Base-by-base conservation (phyloP, 1,140 invertebrate genomes). In the Matsumurasca onukii region DNA sequence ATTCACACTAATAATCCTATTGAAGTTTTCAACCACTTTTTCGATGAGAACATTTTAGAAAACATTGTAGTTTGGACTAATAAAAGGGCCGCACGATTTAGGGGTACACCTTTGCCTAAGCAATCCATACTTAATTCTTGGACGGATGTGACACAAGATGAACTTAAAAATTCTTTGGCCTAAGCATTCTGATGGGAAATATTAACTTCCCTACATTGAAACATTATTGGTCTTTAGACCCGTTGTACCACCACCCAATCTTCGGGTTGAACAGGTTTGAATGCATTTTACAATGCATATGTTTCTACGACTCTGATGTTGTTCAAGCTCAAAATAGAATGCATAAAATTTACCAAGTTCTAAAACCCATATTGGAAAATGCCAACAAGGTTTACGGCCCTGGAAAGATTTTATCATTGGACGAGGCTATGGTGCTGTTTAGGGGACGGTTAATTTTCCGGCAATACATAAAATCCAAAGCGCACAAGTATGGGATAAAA, bases 391-490 rank as follows among this genome's bases (percentile, higher is more conserved):
- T 52, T 52, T 52, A 15, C 49, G 22, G 49, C 20, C 49, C 49
- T 15, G 49, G 49, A 5, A 5, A 52, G 20, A 12, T 15, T 22
- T 22, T 52, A 5, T 52, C 49, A 12, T 20, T 52, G 49, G 49
- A 52, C 20, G 49, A 52, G 20, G 49, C 49, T 3, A 52, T 75
- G 72, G 49, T 75, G 5, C 73, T 76, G 49, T 78, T 73, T 69
- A 68, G 72, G 48, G 76, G 78, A 45, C 67, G 76, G 51, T 69
- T 79, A 49, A 64, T 70, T 15, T 79, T 77, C 69, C 68, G 71
- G 66, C 76, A 79, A 67, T 75, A 80, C 57, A 76, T 77, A 63
- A 68, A 74, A 68, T 73, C 73, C 61, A 77, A 78, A 73, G 67
- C 67, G 34, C 75, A 75, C 45, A 77, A 77, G 64, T 77, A 78